Base-by-base conservation (phyloP, 2,888 invertebrate species). In the Caenorhabditis macrosperma region DNA sequence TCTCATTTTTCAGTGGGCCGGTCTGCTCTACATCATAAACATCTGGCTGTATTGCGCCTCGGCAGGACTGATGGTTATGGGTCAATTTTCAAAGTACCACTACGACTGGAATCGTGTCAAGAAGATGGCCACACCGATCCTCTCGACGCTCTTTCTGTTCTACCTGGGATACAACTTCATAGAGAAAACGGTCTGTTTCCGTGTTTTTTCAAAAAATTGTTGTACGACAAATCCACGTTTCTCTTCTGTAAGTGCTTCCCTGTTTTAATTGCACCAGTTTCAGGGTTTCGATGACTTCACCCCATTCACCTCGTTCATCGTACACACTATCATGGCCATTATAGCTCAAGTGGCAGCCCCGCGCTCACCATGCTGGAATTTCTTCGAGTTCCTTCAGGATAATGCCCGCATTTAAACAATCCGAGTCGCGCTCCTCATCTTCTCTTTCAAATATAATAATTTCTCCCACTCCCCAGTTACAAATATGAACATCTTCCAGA, bases 301-400 rank as follows among this genome's bases (percentile, higher is more conserved):
- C 12, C 72, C 72, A 7, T 24, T 17, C 9, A 30, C 57, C 5
- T 61, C 72, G 6, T 63, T 44, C 30, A 46, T 44, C 38, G 10
- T 72, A 7, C 61, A 61, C 38, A 72, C 72, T 1, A 33, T 48
- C 7, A 46, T 72, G 55, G 72, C 72, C 9, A 72, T 72, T 20
- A n/a, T 57, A 0, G 72, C 72, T 3, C 57, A 72, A 63, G 63
- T 35, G 0, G 24, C 38, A 2, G 72, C 48, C 0, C 72, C 63
- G 4, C 63, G 63, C 7, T 20, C 28, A 9, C 1, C 12, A 15
- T 22, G 52, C 1, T 57, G 12, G 38, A 38, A 57, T 28, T 57
- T 64, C 26, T 57, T 55, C 28, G 48, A 38, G 6, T 24, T 50
- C 17, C 7, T 60, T 38, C n/a, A 46, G 30, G 17, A 44, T 12